A percentile compares a stretch with the other conserved stretches of the same genome.
These are phyloP conservation scores for Schizothorax lantsangensis DNA, from an alignment of 2,797 vertebrate genomes.

Conservation along the genomic window DNA sequence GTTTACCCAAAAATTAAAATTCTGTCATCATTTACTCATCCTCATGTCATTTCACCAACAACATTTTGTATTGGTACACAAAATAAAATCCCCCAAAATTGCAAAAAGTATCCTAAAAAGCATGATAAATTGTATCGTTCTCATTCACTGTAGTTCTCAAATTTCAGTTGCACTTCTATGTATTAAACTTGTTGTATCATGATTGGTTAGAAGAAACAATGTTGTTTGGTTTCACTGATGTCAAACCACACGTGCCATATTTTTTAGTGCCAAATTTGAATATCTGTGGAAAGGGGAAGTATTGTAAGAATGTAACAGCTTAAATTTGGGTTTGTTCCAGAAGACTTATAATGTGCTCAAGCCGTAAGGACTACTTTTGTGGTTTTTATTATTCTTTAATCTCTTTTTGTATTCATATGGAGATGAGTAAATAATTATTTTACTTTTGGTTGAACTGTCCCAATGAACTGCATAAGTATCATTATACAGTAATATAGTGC, in stretches of 20 bases:
- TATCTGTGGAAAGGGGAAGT: not conserved
- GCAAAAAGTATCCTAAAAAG: not conserved
- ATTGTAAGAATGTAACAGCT: too few relatives aligned
- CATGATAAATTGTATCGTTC: not conserved
- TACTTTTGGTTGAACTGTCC: not conserved
- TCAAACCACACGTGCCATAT: not conserved
- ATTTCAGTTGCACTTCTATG: not conserved
- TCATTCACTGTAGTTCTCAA: not conserved
- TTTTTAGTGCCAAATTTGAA: not conserved
- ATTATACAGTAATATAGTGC: slow-evolving; percentile 33
- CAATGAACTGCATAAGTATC: slow-evolving; percentile 38
- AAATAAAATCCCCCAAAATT: not conserved
- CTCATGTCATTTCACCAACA: not conserved
- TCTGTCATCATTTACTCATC: not conserved
- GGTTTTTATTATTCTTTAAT: not conserved
- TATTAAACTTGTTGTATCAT: not conserved
- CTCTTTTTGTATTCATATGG: too few relatives aligned
- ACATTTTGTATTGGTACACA: not conserved
- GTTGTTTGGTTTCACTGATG: not conserved
- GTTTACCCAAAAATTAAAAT: not conserved
- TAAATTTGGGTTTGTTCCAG: too few relatives aligned
- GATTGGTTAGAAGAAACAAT: not conserved
- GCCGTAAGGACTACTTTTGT: not conserved
- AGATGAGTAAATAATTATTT: not conserved
- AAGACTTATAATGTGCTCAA: not conserved